Evolutionary conservation across 2,888 invertebrate genomes (phyloP).

Genomic region (Pyralis farinalis): DNA sequence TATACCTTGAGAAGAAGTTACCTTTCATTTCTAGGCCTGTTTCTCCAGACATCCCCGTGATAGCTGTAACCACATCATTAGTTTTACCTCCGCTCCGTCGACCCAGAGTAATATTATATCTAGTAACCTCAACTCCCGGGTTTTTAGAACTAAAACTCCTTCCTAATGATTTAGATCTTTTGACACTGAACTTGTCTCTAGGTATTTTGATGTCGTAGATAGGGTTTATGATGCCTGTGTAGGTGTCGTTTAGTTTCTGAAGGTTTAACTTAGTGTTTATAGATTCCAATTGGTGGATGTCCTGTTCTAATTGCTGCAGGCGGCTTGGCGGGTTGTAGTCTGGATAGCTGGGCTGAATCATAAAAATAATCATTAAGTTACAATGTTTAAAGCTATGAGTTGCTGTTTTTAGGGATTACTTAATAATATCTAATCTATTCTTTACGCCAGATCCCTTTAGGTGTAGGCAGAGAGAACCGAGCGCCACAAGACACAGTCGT

Average conservation of each 20-base stretch:
- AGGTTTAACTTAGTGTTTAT: constrained; percentile 21
- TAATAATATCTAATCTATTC: no score
- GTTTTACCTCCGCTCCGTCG: constrained; percentile 48
- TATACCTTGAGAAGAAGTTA: constrained; percentile 55
- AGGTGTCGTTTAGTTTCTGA: constrained; percentile 24
- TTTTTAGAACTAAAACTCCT: constrained; percentile 53
- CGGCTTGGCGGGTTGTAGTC: constrained; percentile 52
- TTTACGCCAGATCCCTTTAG: no score
- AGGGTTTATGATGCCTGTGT: constrained; percentile 67
- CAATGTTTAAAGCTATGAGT: no score
- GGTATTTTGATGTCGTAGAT: constrained; percentile 66
- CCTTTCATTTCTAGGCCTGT: constrained; percentile 57
- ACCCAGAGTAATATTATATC: constrained; percentile 62
- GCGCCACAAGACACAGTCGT: no score
- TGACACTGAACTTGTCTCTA: constrained; percentile 59
- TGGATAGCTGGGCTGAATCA: constrained; percentile 40
- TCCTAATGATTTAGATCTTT: constrained; percentile 63
- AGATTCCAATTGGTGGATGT: constrained; percentile 27
- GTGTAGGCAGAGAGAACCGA: no score
- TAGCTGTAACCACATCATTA: constrained; percentile 67
- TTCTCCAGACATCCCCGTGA: constrained; percentile 51
- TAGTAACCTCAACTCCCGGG: constrained; percentile 48
- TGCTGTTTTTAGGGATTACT: no score
- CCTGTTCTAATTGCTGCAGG: constrained; percentile 33
- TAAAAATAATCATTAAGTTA: constrained; percentile 19